Conservation (phyloP, 1,140 invertebrate species). For the Drosophila simulans region DNA sequence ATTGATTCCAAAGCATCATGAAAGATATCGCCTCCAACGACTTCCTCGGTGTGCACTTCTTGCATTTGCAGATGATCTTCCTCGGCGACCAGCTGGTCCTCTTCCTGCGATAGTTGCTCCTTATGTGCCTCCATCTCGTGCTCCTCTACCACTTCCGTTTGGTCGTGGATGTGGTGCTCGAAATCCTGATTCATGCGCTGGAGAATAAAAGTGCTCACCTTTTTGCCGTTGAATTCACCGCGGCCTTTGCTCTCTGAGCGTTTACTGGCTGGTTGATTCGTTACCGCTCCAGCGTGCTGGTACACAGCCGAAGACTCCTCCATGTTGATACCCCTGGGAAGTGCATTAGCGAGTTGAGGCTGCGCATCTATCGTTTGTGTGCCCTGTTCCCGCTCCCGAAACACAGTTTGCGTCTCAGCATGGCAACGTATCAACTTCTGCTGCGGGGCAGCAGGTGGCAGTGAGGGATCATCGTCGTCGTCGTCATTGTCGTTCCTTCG, state of each 20-base stretch:
- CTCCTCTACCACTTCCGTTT: slow-evolving; percentile 14
- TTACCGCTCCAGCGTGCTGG: slow-evolving; percentile 5
- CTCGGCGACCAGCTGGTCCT: background rate
- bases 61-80: slow-evolving; percentile 18
- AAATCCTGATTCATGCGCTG: slow-evolving; percentile 68
- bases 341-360: slow-evolving; percentile 1
- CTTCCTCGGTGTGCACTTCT: slow-evolving; percentile 23
- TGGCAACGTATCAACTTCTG: slow-evolving; percentile 51
- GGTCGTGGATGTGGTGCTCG: slow-evolving; percentile 20
- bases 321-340: slow-evolving; percentile 1
- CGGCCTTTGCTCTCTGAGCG: slow-evolving; percentile 38
- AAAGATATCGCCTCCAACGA: slow-evolving; percentile 35
- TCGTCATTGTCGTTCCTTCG: slow-evolving; percentile 19
- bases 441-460: slow-evolving; percentile 39
- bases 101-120: slow-evolving; percentile 4
- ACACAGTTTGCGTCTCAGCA: slow-evolving; percentile 54
- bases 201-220: slow-evolving; percentile 65
- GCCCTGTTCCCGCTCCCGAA: slow-evolving; percentile 8
- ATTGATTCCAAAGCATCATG: slow-evolving; percentile 47
- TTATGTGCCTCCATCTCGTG: background rate
- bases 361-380: background rate
- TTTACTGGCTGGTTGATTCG: slow-evolving; percentile 8
- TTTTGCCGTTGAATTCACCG: slow-evolving; percentile 67
- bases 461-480: slow-evolving; percentile 46
- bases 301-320: background rate